These are phyloP conservation scores for Cynoglossus semilaevis DNA, from an alignment of 2,113 vertebrate species.

Conservation along the genomic window DNA sequence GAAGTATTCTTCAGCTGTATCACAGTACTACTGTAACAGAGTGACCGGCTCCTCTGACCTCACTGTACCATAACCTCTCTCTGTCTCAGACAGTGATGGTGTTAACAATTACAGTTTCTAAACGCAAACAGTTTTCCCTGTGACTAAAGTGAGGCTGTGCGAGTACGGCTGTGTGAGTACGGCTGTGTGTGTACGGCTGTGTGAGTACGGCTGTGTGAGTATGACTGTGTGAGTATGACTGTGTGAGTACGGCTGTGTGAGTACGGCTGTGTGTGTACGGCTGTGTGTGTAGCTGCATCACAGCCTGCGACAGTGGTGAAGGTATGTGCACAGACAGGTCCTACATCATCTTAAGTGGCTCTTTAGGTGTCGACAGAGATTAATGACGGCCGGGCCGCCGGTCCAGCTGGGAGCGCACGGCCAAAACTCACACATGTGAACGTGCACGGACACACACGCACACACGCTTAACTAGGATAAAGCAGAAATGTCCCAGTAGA, in stretches of 20 bases:
- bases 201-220: no score
- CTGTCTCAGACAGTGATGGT: neutral
- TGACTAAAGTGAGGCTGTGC: neutral
- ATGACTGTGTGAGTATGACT: slow-evolving; percentile 11
- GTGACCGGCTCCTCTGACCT: neutral
- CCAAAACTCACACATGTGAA: slow-evolving; percentile 51
- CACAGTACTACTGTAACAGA: no score
- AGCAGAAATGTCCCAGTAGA: slow-evolving; percentile 44
- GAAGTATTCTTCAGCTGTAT: no score
- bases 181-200: no score
- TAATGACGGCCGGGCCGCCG: slow-evolving; percentile 70
- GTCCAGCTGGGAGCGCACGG: slow-evolving; percentile 75
- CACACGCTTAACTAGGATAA: slow-evolving; percentile 30
- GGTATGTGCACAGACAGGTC: slow-evolving; percentile 75
- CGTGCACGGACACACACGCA: slow-evolving; percentile 19
- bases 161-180: no score
- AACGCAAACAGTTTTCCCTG: neutral
- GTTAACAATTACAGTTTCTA: no score
- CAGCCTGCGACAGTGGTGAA: slow-evolving; percentile 70
- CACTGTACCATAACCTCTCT: neutral
- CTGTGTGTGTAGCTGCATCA: slow-evolving; percentile 49
- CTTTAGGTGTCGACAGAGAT: slow-evolving; percentile 81
- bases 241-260: slow-evolving; percentile 31
- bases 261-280: slow-evolving; percentile 22
- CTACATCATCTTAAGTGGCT: slow-evolving; percentile 83